These are phyloP conservation scores for Lichenostomus cassidix DNA, from an alignment of 2,113 vertebrate genomes.

Conservation along the genomic window DNA sequence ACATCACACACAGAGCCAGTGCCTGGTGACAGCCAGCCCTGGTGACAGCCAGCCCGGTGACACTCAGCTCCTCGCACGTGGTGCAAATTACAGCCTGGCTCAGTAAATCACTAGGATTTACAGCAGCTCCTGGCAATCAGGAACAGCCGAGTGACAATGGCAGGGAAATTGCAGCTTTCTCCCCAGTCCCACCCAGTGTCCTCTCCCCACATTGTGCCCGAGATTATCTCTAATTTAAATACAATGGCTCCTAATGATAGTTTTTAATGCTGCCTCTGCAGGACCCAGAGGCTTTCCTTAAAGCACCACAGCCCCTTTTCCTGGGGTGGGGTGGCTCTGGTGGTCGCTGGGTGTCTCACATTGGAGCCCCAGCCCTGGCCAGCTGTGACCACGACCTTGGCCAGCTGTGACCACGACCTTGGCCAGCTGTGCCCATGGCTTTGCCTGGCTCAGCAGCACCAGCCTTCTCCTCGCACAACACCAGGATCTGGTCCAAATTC, in stretches of 20 bases:
- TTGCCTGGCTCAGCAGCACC: background rate
- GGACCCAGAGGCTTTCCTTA: background rate
- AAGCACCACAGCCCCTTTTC: background rate
- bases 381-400: background rate
- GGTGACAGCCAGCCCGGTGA: slow-evolving; percentile 41
- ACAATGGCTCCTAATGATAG: slow-evolving; percentile 70
- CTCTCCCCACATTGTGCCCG: slow-evolving; percentile 59
- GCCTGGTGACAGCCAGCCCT: background rate
- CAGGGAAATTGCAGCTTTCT: slow-evolving; percentile 73
- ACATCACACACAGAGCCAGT: background rate
- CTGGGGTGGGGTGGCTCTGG: background rate
- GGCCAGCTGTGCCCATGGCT: background rate
- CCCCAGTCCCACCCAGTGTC: slow-evolving; percentile 58
- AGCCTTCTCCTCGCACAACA: background rate
- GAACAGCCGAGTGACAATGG: slow-evolving; percentile 62
- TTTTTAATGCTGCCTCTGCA: slow-evolving; percentile 56
- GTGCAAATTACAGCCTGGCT: slow-evolving; percentile 72
- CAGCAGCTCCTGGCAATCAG: slow-evolving; percentile 41
- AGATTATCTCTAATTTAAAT: slow-evolving; percentile 78
- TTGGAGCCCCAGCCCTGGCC: background rate
- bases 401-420: background rate
- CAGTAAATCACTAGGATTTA: slow-evolving; percentile 69
- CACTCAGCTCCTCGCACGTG: slow-evolving; percentile 48
- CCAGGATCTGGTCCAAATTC: background rate
- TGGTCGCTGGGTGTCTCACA: background rate